Conservation (phyloP, 2,113 vertebrate genomes). For the Leptobrachium ailaonicum region DNA sequence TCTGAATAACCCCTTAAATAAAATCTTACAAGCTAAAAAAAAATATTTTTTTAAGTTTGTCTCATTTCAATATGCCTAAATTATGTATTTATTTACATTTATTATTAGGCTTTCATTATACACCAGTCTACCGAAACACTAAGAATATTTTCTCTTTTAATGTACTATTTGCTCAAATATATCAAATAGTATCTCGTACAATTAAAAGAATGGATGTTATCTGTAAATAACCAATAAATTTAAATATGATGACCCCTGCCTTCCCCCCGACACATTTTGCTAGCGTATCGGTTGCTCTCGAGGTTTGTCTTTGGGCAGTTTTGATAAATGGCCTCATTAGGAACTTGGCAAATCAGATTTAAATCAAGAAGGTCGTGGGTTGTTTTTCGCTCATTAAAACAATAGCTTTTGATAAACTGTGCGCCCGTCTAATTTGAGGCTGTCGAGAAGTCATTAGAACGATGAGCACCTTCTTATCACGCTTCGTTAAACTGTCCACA, state of each 20-base stretch:
- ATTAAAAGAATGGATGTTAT: no score
- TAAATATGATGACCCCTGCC: neutral
- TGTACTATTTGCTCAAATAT: no score
- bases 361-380: neutral
- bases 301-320: neutral
- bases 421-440: neutral
- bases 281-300: neutral
- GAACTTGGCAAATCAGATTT: conserved; percentile 14
- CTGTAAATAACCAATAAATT: neutral
- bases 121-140: no score
- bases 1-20: no score
- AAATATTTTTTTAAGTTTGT: no score
- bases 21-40: no score
- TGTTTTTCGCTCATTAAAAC: conserved; percentile 13
- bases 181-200: no score
- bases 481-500: conserved; percentile 26
- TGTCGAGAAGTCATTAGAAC: conserved; percentile 8
- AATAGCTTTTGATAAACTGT: conserved; percentile 12
- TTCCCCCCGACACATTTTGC: neutral
- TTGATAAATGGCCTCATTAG: conserved; percentile 15
- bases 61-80: no score
- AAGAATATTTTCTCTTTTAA: no score
- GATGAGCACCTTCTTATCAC: conserved; percentile 1
- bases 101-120: no score
- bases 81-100: no score